Conservation (phyloP, 2,888 invertebrate species). For the Drosophila phalerata region DNA sequence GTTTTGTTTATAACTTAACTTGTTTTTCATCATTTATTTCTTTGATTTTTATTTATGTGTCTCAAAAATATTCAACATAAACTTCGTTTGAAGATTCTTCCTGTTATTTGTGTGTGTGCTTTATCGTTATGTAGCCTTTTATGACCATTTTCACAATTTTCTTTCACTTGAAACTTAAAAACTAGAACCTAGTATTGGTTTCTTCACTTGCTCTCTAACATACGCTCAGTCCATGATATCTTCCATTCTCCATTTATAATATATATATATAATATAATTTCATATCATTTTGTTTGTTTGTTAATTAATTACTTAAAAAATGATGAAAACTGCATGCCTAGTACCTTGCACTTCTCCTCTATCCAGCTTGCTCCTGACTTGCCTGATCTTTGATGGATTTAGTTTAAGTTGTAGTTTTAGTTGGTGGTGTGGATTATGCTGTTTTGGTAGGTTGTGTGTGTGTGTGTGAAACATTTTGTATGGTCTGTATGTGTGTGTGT, state of each 20-base stretch:
- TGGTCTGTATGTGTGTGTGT: conserved; percentile 22
- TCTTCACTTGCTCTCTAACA: conserved; percentile 65
- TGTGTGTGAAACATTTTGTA: conserved; percentile 29
- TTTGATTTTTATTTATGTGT: conserved; percentile 37
- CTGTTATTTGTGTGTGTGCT: conserved; percentile 57
- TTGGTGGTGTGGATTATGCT: conserved; percentile 77
- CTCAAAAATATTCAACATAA: conserved; percentile 68
- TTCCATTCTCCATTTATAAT: conserved; percentile 50
- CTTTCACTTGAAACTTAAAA: conserved; percentile 62
- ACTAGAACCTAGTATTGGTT: conserved; percentile 74
- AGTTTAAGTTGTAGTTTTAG: conserved; percentile 42
- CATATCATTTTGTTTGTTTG: conserved; percentile 33
- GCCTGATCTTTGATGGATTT: conserved; percentile 54
- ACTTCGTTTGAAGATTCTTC: conserved; percentile 16
- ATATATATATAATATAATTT: conserved; percentile 47
- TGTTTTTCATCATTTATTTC: conserved; percentile 37
- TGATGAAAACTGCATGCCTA: conserved; percentile 65
- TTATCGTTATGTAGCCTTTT: conserved; percentile 54
- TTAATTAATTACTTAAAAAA: conserved; percentile 58
- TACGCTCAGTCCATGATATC: conserved; percentile 84
- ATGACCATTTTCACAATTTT: conserved; percentile 64
- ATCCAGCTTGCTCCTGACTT: conserved; percentile 32
- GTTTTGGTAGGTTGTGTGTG: conserved; percentile 58
- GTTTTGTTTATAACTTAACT: conserved; percentile 72
- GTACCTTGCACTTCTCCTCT: conserved; percentile 30